Base-by-base conservation (phyloP, 2,888 invertebrate genomes). In the Andrena trimmerana region DNA sequence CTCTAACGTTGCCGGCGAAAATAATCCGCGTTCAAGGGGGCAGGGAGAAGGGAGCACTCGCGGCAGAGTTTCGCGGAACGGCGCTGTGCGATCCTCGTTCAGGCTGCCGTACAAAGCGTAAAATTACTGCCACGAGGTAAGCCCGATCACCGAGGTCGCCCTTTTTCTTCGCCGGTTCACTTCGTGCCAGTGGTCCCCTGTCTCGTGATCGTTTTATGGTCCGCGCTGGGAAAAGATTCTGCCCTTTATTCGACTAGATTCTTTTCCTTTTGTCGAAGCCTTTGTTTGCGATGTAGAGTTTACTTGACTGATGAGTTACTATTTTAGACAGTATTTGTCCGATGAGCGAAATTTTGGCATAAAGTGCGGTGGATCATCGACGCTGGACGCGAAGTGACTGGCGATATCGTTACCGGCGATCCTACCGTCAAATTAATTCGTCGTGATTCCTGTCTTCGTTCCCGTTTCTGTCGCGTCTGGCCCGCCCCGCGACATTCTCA, bases 21-120 rank as follows among this genome's bases (percentile, higher is more conserved):
- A 88, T 84, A 88, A 83, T 86, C 75, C 72, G 33, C 50, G 72
- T 24, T 36, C 65, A 66, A 65, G 66, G 52, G 69, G 72, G 74
- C 31, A 62, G 54, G 24, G 65, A 36, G 59, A 77, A 63, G 79
- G 24, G 63, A 63, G 68, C 60, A 68, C 76, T 63, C 71, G 74
- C 75, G 59, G 36, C 13, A 20, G 57, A 48, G 24, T 65, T 85
- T 85, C 85, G 78, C 66, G 73, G 87, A 85, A 85, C 66, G 36
- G 1, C 5, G 27, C 13, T 3, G 13, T 33, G 54, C 54, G 63
- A 16, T 65, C 20, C 29, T 29, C 24, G 31, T 16, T n/a, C 42
- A 66, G 48, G 69, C 72, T 66, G 36, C 52, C 42, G 74, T 74
- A 78, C 82, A 76, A 80, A 80, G 65, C 60, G 72, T 59, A 71